Evolutionary conservation across 2,113 vertebrate species (phyloP).

Genomic region (Cynopterus brachyotis): DNA sequence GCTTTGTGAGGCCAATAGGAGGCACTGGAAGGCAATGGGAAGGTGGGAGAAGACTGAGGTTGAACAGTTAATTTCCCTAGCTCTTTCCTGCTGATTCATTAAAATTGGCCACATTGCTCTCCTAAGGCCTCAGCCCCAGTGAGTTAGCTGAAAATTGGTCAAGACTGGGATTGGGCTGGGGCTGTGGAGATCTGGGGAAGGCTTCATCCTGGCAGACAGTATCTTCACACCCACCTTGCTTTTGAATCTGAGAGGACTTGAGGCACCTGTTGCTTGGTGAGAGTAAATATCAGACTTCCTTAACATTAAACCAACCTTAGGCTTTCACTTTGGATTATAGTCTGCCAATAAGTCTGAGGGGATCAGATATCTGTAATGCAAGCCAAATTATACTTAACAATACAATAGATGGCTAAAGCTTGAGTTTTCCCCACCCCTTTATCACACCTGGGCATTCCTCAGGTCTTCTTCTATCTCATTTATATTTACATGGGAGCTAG

Average conservation of each 20-base stretch:
- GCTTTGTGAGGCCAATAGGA: background rate
- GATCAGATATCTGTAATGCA: background rate
- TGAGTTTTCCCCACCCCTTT: background rate
- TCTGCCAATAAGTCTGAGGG: background rate
- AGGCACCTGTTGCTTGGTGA: background rate
- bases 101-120: background rate
- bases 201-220: background rate
- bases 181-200: background rate
- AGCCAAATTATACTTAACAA: slow-evolving; percentile 8
- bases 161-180: background rate
- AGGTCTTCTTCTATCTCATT: background rate
- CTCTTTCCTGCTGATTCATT: background rate
- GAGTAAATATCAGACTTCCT: background rate
- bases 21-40: background rate
- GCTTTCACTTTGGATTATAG: background rate
- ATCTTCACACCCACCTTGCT: background rate
- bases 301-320: background rate
- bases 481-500: background rate
- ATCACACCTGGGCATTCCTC: background rate
- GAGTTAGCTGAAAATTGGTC: background rate
- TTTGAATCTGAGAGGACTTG: background rate
- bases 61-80: background rate
- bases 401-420: background rate
- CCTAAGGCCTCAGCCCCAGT: background rate
- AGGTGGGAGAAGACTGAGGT: background rate